Evolutionary conservation across 92 coral and sea anemone species (phyloP), one percentile per base, ranked within the genome.

Genomic region (Metridium senile): DNA sequence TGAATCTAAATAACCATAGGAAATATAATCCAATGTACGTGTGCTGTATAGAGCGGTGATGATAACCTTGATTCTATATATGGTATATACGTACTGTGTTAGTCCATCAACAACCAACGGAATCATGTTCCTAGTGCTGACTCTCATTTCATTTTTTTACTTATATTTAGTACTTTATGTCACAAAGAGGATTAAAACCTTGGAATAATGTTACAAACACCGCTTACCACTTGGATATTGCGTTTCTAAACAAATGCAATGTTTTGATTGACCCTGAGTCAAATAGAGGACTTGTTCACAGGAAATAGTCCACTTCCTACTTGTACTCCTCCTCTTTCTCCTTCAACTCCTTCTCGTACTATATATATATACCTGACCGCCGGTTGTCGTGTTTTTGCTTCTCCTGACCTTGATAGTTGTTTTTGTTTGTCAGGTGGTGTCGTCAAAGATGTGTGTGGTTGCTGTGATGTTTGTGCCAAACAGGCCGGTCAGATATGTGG

Each of bases 401-500:
- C n/a, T n/a, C n/a, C n/a, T n/a, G n/a, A n/a, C n/a, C n/a, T n/a
- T 39, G 49, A 39, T 13, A 39, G 6, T 13, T 39, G 6, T 39
- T 6, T 59, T 59, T 20, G 11, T 33, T 22, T 13, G 57, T 21
- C 22, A 33, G 93, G 77, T 23, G 93, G 93, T 22, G 57, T 74
- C n/a, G 82, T 74, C 0, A 82, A 81, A 66, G 81, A 75, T 34
- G 63, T 68, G 0, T 89, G 93, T 34, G 83, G 86, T 18, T 89
- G 90, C 78, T 86, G 93, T 73, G 88, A 86, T 43, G 83, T 71
- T 39, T 89, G 93, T 34, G 93, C 90, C 25, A 89, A 89, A 71
- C 62, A 71, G 0, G 86, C 59, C 52, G 80, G 79, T 0, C 85
- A 89, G 62, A 33, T 1, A 0, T 89, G 93, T 59, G 90, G 90